Percentiles rank a stretch among this genome's conserved stretches.
Evolutionary conservation across 2,113 vertebrate genomes (phyloP).

Genomic region (Ancistrus triradiatus): DNA sequence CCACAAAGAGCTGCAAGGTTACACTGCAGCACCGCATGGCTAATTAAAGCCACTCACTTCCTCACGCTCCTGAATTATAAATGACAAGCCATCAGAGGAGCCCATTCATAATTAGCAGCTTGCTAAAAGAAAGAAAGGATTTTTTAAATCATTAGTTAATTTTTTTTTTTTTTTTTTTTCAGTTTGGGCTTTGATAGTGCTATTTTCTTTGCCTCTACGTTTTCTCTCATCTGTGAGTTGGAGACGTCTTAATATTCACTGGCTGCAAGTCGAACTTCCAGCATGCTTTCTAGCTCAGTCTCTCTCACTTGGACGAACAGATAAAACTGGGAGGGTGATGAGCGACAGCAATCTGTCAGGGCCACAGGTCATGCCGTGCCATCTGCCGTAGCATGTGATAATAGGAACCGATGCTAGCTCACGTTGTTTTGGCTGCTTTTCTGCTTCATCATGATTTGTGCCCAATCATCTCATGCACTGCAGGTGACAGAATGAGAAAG

Average conservation of each 20-base stretch:
- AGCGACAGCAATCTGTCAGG: conserved; percentile 71
- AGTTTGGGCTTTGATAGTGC: conserved; percentile 24
- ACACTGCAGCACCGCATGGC: conserved; percentile 45
- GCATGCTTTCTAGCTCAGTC: conserved; percentile 22
- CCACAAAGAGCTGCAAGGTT: conserved; percentile 50
- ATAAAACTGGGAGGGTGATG: conserved; percentile 60
- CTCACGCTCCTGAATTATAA: conserved; percentile 61
- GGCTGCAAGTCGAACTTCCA: conserved; percentile 6
- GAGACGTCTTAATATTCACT: conserved; percentile 4
- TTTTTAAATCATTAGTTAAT: too few relatives aligned
- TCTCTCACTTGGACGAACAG: conserved; percentile 32
- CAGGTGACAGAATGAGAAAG: conserved; percentile 15
- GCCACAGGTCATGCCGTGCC: conserved; percentile 67
- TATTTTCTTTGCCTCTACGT: neutral
- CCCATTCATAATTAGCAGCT: conserved; percentile 60
- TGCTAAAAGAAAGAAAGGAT: conserved; percentile 53
- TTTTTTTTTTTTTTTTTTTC: conserved; percentile 29
- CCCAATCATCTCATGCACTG: too few relatives aligned
- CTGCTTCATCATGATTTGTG: neutral
- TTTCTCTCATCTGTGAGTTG: conserved; percentile 1
- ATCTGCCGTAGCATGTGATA: conserved; percentile 69
- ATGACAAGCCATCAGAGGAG: conserved; percentile 65
- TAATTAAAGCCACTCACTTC: conserved; percentile 69
- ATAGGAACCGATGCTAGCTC: conserved; percentile 53
- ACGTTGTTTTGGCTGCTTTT: conserved; percentile 59